Evolutionary conservation across 2,888 invertebrate species (phyloP), one percentile per base, ranked within the genome.

Genomic region (Scaptomyza caliginosa): DNA sequence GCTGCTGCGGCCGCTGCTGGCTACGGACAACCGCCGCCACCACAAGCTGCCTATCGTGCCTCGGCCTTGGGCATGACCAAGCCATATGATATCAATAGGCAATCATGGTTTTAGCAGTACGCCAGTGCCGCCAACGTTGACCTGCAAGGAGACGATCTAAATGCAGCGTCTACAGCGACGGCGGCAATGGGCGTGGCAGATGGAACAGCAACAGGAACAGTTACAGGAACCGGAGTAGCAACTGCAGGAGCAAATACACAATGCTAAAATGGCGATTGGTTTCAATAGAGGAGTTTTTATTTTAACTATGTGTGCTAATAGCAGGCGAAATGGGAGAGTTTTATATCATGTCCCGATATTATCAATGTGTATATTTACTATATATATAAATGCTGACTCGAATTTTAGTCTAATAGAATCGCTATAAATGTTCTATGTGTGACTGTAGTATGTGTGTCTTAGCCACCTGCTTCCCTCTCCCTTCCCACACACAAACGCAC

Each of bases 71-170:
- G 94, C 66, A 95, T 94, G 88, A 92, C 95, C 32, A 95, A 95
- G 89, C 94, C 94, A n/a, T 95, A 94, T 82, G 95, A 95, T 50
- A 94, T 95, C 81, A 94, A 94, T 81, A 92, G 93, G 57, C 94
- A 94, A 58, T 93, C 95, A 54, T 95, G 95, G 95, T 94, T 94
- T 89, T 94, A 93, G 90, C 91, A 90, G 87, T 89, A 88, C 88
- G 90, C 81, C 76, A 86, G 73, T 72, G 87, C 77, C 85, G 85
- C 87, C 73, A 80, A 88, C 71, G 84, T 84, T 63, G 88, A 84
- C 39, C 70, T 84, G 70, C 83, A 88, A 55, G 88, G 75, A 32
- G 89, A 88, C 54, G 89, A 88, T 58, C 64, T 89, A 45, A 77
- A 70, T 62, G 72, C 74, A 34, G 26, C 72, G 39, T 50, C 74